A percentile compares a stretch with the other conserved stretches of the same genome.
Evolutionary conservation across 2,888 invertebrate genomes (phyloP).

Genomic region (Rhabditoides inermis): DNA sequence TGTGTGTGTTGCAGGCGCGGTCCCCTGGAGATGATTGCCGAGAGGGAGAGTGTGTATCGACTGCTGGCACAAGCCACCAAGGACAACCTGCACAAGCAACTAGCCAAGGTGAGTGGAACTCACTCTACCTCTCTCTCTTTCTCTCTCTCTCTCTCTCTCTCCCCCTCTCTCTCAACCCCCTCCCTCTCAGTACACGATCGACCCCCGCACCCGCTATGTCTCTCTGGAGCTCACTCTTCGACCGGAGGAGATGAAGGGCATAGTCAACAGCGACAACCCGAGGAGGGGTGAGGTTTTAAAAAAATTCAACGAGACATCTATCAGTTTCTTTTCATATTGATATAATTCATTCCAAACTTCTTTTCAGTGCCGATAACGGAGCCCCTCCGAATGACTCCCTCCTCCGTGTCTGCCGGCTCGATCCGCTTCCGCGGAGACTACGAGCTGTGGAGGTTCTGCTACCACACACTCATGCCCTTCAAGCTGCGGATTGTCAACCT

Average conservation of each 20-base stretch:
- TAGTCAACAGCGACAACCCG: constrained; percentile 12
- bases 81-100: constrained; percentile 66
- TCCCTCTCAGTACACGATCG: constrained; percentile 52
- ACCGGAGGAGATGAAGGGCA: constrained; percentile 17
- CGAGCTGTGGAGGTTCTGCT: constrained; percentile 62
- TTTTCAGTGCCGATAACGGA: constrained; percentile 6
- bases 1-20: too few relatives aligned
- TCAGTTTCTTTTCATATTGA: neutral
- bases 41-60: constrained; percentile 85
- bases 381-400: constrained; percentile 1
- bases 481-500: constrained; percentile 62
- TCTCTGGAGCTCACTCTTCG: constrained; percentile 10
- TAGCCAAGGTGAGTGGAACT: constrained; percentile 14
- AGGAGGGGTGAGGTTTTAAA: neutral
- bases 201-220: constrained; percentile 62
- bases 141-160: neutral
- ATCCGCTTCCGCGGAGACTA: neutral
- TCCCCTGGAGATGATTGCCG: constrained; percentile 67
- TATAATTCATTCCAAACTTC: neutral
- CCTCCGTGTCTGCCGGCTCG: neutral
- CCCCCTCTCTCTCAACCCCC: neutral
- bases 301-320: neutral
- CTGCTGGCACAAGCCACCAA: constrained; percentile 87
- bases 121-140: neutral
- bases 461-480: constrained; percentile 65